These are phyloP conservation scores for Dolomedes plantarius DNA, from an alignment of 2,888 invertebrate species.

Conservation along the genomic window DNA sequence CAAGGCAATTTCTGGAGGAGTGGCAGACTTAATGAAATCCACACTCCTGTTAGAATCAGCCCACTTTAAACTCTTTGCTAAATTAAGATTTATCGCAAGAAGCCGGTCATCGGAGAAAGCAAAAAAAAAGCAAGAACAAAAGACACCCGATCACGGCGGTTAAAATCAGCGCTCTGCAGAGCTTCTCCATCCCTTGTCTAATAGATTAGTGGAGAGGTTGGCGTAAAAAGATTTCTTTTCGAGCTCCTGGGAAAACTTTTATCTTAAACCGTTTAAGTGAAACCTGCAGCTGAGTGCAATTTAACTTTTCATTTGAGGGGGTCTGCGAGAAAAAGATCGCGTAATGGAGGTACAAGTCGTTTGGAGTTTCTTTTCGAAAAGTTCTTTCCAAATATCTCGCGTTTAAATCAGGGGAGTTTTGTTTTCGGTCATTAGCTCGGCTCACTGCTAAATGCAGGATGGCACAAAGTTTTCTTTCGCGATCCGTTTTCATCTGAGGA, in stretches of 20 bases:
- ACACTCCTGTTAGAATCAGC: neutral
- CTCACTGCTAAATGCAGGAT: constrained; percentile 5
- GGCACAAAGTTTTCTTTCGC: neutral
- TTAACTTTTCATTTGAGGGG: constrained; percentile 9
- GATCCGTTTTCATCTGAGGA: neutral
- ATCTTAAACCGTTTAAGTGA: constrained; percentile 16
- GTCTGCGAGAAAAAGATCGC: neutral
- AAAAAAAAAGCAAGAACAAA: neutral
- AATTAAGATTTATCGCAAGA: constrained; percentile 65
- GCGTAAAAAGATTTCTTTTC: constrained; percentile 1
- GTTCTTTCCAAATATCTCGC: constrained; percentile 6
- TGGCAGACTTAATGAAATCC: constrained; percentile 14
- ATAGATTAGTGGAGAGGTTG: neutral
- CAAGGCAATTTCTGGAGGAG: neutral
- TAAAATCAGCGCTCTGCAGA: neutral
- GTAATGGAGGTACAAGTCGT: constrained; percentile 14
- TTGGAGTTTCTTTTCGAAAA: constrained; percentile 13
- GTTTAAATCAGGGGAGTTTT: constrained; percentile 6
- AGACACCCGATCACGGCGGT: neutral
- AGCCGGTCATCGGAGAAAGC: neutral
- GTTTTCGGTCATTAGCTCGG: constrained; percentile 4
- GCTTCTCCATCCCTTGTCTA: neutral
- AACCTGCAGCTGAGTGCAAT: constrained; percentile 6
- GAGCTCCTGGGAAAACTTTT: neutral
- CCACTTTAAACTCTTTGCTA: constrained; percentile 56